A percentile compares a stretch with the other conserved stretches of the same genome.
Evolutionary conservation across 2,888 invertebrate species (phyloP).

Genomic region (Phengaris alcon): DNA sequence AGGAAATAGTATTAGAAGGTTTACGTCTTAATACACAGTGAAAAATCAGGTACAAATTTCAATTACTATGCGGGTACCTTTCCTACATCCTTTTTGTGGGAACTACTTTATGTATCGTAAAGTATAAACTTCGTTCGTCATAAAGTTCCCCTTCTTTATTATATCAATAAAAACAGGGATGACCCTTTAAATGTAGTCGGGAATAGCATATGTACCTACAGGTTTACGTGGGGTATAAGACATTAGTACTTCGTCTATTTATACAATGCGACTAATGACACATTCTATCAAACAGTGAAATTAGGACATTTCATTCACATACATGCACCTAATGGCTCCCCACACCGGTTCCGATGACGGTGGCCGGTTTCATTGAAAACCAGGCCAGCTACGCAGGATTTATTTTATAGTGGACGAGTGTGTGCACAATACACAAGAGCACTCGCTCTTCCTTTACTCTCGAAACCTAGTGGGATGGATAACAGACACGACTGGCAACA

Average conservation of each 20-base stretch:
- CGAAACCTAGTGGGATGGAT: no score
- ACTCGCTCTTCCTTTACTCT: no score
- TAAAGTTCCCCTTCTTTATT: conserved; percentile 23
- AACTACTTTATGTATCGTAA: conserved; percentile 1
- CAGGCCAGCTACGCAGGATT: no score
- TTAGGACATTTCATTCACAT: no score
- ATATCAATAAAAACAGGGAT: conserved; percentile 18
- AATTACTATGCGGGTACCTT: not conserved
- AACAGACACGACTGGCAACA: no score
- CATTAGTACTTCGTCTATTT: not conserved
- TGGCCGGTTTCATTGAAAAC: no score
- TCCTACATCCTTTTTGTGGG: not conserved
- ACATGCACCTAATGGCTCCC: no score
- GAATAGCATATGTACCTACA: conserved; percentile 10
- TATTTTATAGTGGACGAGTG: no score
- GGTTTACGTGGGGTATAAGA: conserved; percentile 2
- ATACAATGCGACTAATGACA: not conserved
- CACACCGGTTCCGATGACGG: no score
- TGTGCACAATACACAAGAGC: no score
- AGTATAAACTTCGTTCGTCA: conserved; percentile 21
- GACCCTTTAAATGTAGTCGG: conserved; percentile 10
- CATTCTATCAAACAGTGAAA: not conserved
- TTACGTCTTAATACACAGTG: no score
- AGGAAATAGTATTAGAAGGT: no score
- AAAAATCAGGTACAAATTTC: conserved; percentile 9